Base-by-base conservation (phyloP, 2,888 invertebrate species). In the Drosophila borealis region DNA sequence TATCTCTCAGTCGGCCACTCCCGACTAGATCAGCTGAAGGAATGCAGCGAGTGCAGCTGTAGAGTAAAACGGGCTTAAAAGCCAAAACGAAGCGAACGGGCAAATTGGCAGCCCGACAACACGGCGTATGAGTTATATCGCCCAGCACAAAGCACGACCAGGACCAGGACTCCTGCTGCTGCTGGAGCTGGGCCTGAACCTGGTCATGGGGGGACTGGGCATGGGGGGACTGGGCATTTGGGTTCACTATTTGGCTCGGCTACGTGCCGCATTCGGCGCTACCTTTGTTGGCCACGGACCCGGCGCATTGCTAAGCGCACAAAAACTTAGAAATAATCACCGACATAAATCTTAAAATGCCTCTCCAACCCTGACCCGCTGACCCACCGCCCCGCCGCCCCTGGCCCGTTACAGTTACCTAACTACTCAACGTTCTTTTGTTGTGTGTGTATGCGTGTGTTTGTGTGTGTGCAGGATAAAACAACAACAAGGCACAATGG, bases 321-420 rank as follows among this genome's bases (percentile, higher is more conserved):
- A 85, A 90, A 90, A 90, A 90, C 90, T 90, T 90, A 90, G 91
- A 90, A 90, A 90, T 90, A 91, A 90, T 91, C 90, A 90, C 91
- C 91, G 84, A 90, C 90, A 91, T 90, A 90, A 91, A 90, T 90
- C 90, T 90, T 90, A 89, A 89, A 90, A 90, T 89, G 74, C 63
- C 74, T 49, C 39, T 25, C 36, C 9, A 14, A 9, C 41, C 17
- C 8, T 41, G 14, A 13, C 39, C 39, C 14, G 25, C 8, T 44
- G 44, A 34, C 55, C 44, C 21, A 4, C 13, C 33, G 41, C 33
- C 39, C 44, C 44, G 19, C 49, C 39, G 41, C 53, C 42, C n/a
- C 19, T 33, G 9, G 29, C 48, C 29, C 36, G 42, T 42, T 44
- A 21, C 59, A 19, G 51, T 63, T 69, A 63, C 64, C 66, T 63